Evolutionary conservation across 2,888 invertebrate species (phyloP).

Genomic region (Pyrrhia umbra): DNA sequence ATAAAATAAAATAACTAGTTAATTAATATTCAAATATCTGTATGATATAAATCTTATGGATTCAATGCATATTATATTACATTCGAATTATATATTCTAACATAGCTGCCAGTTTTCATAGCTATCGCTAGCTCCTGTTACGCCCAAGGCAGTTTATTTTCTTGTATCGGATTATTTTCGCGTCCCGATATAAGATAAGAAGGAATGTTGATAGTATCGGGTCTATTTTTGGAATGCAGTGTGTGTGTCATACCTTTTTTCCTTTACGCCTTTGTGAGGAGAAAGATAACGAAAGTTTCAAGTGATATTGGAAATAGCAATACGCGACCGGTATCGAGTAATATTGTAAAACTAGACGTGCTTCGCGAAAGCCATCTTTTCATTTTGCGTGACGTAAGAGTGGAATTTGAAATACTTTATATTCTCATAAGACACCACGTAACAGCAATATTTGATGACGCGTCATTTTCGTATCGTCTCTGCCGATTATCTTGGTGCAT

Average conservation of each 20-base stretch:
- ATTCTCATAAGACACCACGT: not conserved
- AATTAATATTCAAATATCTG: too few relatives aligned
- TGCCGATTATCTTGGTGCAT: too few relatives aligned
- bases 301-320: constrained; percentile 54
- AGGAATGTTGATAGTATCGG: constrained; percentile 50
- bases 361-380: not conserved
- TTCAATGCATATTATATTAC: too few relatives aligned
- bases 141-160: constrained; percentile 38
- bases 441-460: not conserved
- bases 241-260: constrained; percentile 50
- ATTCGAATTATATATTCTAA: too few relatives aligned
- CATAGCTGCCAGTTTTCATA: not conserved
- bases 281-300: constrained; percentile 51
- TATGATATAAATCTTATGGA: too few relatives aligned
- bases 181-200: constrained; percentile 41
- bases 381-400: not conserved
- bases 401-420: not conserved
- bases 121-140: constrained; percentile 6
- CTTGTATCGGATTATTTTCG: constrained; percentile 48
- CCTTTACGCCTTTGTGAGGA: constrained; percentile 48
- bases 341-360: constrained; percentile 33
- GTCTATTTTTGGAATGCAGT: constrained; percentile 43
- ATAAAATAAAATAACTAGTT: too few relatives aligned
- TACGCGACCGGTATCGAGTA: constrained; percentile 45
- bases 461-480: too few relatives aligned